These are phyloP conservation scores for Macroramphosus scolopax DNA, from an alignment of 2,797 vertebrate species.

Conservation along the genomic window DNA sequence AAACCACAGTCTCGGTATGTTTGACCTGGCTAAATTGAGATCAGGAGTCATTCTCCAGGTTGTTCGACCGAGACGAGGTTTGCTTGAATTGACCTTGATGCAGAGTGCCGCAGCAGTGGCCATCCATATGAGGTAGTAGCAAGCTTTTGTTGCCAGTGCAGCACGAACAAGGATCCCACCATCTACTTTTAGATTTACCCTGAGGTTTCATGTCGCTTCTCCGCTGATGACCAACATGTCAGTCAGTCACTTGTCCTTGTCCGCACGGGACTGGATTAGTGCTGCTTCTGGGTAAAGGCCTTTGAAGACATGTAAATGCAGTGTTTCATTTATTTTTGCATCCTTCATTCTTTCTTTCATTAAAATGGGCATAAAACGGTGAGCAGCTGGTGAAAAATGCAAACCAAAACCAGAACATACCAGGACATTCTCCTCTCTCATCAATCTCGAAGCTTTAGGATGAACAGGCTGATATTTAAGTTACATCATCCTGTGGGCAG, in stretches of 20 bases:
- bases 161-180: constrained; percentile 1
- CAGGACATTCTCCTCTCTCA: constrained; percentile 33
- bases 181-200: neutral
- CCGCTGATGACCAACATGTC: constrained; percentile 3
- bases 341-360: constrained; percentile 28
- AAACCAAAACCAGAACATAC: constrained; percentile 27
- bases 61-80: constrained; percentile 18
- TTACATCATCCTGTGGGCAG: constrained; percentile 24
- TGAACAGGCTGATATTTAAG: constrained; percentile 34
- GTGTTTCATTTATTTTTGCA: constrained; percentile 49
- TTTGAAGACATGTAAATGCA: constrained; percentile 45
- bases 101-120: constrained; percentile 36
- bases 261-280: constrained; percentile 38
- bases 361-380: constrained; percentile 35
- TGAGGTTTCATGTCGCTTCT: constrained; percentile 6
- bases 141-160: constrained; percentile 11
- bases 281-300: constrained; percentile 38
- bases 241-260: constrained; percentile 9
- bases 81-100: constrained; percentile 43
- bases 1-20: constrained; percentile 16
- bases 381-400: constrained; percentile 25
- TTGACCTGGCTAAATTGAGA: constrained; percentile 42
- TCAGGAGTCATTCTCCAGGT: constrained; percentile 38
- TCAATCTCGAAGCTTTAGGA: constrained; percentile 33
- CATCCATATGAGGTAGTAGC: constrained; percentile 26